Evolutionary conservation across 2,888 invertebrate species (phyloP), one percentile per base, ranked within the genome.

Genomic region (Pristionchus mayeri): DNA sequence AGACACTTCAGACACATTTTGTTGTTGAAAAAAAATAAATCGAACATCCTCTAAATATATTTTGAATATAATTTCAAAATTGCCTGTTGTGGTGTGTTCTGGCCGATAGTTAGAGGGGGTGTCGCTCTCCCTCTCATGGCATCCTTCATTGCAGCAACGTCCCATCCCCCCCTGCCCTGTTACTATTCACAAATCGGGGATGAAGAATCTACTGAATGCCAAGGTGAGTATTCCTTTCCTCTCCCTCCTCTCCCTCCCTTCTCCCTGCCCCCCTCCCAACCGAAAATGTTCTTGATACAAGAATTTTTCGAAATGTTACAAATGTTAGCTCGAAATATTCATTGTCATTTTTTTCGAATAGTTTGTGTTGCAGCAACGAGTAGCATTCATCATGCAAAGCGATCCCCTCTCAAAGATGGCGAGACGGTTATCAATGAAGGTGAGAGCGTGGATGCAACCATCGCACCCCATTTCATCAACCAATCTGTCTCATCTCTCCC

Each of bases 321-420:
- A 50, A 3, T 11, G 50, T 16, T 1, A 4, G n/a, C n/a, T n/a
- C n/a, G n/a, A n/a, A n/a, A n/a, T n/a, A 34, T 37, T 67, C 18
- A 34, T 34, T 24, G 13, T 48, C 7, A 37, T 37, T 71, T 21
- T 40, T 24, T 30, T 30, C 21, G 21, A 34, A 18, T 30, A 30
- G 6, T 50, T 67, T 54, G 54, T 37, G 34, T 1, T 37, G 84
- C 18, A 52, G 79, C 63, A 63, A 18, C 78, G 85, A 21, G 87
- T 86, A 18, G 76, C 88, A 2, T 89, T 89, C 86, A 86, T 80
- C 40, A 76, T 89, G 57, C 84, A 50, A 9, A 40, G 24, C 18
- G 76, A 71, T 40, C 84, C 76, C 2, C 27, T 84, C 75, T 37
- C 84, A 7, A 60, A 67, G 54, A 76, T 84, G 57, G 76, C 84